A percentile compares a stretch with the other conserved stretches of the same genome.
Evolutionary conservation across 2,797 vertebrate genomes (phyloP).

Genomic region (Gymnodraco acuticeps): DNA sequence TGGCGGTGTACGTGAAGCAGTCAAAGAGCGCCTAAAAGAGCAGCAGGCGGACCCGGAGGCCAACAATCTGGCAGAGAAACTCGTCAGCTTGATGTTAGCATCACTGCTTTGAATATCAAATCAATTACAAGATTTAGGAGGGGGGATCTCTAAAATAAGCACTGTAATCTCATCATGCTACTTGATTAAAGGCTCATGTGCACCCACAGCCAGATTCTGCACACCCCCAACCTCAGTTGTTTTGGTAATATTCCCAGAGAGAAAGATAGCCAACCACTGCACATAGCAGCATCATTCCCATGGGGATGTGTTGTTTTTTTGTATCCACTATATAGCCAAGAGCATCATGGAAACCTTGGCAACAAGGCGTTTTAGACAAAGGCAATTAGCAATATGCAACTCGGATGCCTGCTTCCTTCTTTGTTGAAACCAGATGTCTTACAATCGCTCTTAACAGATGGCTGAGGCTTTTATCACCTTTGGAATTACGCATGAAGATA

Average conservation of each 20-base stretch:
- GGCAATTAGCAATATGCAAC: conserved; percentile 62
- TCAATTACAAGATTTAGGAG: conserved; percentile 57
- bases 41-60: conserved; percentile 22
- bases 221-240: conserved; percentile 45
- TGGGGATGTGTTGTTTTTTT: conserved; percentile 49
- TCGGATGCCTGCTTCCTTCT: conserved; percentile 29
- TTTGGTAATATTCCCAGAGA: conserved; percentile 74
- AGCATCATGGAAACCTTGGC: conserved; percentile 65
- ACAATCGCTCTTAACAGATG: conserved; percentile 41
- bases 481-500: conserved; percentile 17
- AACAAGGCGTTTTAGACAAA: conserved; percentile 71
- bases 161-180: conserved; percentile 73
- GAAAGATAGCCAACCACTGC: conserved; percentile 61
- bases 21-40: background rate
- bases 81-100: conserved; percentile 38
- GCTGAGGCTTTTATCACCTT: conserved; percentile 45
- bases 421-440: conserved; percentile 24
- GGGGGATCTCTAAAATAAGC: conserved; percentile 62
- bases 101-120: conserved; percentile 62
- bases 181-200: conserved; percentile 73
- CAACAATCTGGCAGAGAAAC: conserved; percentile 35
- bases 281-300: conserved; percentile 61
- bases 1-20: conserved; percentile 18
- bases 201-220: conserved; percentile 64
- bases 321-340: conserved; percentile 42